Percentiles rank a stretch among this genome's conserved stretches.
These are phyloP conservation scores for Perithous albicinctus DNA, from an alignment of 2,888 invertebrate genomes.

Conservation along the genomic window DNA sequence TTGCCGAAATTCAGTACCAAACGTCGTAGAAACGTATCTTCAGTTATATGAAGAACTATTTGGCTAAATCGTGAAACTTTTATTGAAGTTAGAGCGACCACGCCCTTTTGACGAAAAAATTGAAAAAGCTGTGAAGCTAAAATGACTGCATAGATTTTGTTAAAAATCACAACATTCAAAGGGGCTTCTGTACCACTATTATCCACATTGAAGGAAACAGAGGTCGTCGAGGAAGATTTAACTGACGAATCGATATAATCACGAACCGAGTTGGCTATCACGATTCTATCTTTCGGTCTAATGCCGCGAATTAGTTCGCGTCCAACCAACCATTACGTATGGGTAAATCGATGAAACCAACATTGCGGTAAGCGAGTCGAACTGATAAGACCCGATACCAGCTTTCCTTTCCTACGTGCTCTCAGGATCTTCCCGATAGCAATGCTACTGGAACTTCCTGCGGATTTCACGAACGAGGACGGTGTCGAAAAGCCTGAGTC, in stretches of 20 bases:
- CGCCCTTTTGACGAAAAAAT: too few relatives aligned
- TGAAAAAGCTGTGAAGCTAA: too few relatives aligned
- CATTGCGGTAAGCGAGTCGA: conserved; percentile 11
- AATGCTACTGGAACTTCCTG: not conserved
- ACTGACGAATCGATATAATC: conserved; percentile 26
- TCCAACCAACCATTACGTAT: conserved; percentile 24
- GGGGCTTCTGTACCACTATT: not conserved
- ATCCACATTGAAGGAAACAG: not conserved
- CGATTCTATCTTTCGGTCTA: conserved; percentile 20
- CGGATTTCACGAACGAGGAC: not conserved
- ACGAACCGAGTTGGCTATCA: conserved; percentile 9
- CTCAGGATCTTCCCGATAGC: not conserved
- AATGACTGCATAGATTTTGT: too few relatives aligned
- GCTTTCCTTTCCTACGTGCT: not conserved
- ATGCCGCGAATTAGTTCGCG: conserved; percentile 39
- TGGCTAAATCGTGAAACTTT: too few relatives aligned
- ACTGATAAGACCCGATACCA: conserved; percentile 39
- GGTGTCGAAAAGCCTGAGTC: conserved; percentile 10
- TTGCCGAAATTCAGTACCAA: too few relatives aligned
- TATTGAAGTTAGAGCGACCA: too few relatives aligned
- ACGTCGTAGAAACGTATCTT: too few relatives aligned
- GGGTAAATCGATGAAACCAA: conserved; percentile 33
- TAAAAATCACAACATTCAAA: not conserved
- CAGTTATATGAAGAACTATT: too few relatives aligned
- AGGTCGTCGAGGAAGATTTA: not conserved